These are phyloP conservation scores for Chloroclystis v-ata DNA, from an alignment of 2,888 invertebrate genomes.

Conservation along the genomic window DNA sequence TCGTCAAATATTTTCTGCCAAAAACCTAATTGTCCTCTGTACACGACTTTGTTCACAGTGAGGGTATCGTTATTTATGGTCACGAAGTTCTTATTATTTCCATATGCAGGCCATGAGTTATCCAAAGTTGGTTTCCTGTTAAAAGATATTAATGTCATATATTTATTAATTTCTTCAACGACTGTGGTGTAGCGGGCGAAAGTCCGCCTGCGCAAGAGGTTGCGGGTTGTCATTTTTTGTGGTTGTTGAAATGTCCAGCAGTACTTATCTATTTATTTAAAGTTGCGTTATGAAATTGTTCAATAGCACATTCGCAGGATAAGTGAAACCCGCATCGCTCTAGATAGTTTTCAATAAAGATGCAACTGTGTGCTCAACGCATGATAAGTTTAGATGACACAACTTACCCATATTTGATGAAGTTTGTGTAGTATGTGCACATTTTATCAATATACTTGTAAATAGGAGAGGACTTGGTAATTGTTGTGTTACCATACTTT, in stretches of 20 bases:
- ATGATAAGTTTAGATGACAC: background rate
- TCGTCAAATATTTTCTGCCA: background rate
- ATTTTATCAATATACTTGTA: background rate
- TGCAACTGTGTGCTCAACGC: background rate
- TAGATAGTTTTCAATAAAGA: no score
- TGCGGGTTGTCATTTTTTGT: no score
- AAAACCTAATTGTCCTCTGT: background rate
- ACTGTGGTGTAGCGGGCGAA: background rate
- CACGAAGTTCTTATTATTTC: background rate
- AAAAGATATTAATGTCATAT: background rate
- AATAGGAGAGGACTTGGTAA: background rate
- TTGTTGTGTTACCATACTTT: background rate
- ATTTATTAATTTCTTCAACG: background rate
- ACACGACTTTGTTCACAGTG: background rate
- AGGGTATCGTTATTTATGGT: background rate
- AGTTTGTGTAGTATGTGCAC: background rate
- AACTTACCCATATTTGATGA: background rate
- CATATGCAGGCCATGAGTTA: background rate
- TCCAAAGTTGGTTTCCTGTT: background rate
- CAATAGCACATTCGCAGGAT: no score
- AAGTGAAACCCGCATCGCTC: no score
- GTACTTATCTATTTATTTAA: no score
- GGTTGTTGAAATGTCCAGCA: no score
- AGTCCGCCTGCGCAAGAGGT: no score
- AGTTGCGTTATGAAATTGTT: no score